A percentile compares a stretch with the other conserved stretches of the same genome.
Conservation (phyloP, 2,113 vertebrate genomes). For the Narcine bancroftii region DNA sequence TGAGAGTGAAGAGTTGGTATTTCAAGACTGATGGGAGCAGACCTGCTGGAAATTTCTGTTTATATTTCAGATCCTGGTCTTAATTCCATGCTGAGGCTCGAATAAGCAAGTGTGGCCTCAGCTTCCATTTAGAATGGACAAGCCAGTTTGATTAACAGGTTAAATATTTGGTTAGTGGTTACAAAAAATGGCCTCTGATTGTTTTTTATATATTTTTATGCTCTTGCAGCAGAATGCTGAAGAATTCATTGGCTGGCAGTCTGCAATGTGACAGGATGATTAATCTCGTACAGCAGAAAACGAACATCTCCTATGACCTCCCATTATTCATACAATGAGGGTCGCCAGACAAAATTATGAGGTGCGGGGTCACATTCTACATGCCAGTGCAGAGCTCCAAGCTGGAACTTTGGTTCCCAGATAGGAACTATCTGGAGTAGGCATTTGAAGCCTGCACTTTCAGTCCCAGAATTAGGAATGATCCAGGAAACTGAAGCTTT, state of each 20-base stretch:
- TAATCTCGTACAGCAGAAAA: neutral
- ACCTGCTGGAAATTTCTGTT: too few relatives aligned
- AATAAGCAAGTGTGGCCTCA: neutral
- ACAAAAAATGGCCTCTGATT: neutral
- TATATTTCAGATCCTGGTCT: neutral
- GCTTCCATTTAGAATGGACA: neutral
- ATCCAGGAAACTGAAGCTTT: neutral
- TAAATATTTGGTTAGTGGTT: neutral
- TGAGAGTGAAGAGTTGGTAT: too few relatives aligned
- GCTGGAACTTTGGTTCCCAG: neutral
- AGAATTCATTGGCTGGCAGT: neutral
- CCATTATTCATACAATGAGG: neutral
- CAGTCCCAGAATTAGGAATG: neutral
- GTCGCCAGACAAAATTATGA: too few relatives aligned
- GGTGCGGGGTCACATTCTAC: neutral
- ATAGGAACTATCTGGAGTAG: neutral
- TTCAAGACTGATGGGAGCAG: too few relatives aligned
- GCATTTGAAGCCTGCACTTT: neutral
- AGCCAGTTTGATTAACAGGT: neutral
- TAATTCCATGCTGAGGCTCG: neutral
- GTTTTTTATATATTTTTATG: neutral
- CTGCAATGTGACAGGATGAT: neutral
- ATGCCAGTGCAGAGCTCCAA: neutral
- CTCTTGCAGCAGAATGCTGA: neutral
- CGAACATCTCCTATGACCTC: neutral